These are phyloP conservation scores for Limnephilus marmoratus DNA, from an alignment of 2,888 invertebrate species.

Conservation along the genomic window DNA sequence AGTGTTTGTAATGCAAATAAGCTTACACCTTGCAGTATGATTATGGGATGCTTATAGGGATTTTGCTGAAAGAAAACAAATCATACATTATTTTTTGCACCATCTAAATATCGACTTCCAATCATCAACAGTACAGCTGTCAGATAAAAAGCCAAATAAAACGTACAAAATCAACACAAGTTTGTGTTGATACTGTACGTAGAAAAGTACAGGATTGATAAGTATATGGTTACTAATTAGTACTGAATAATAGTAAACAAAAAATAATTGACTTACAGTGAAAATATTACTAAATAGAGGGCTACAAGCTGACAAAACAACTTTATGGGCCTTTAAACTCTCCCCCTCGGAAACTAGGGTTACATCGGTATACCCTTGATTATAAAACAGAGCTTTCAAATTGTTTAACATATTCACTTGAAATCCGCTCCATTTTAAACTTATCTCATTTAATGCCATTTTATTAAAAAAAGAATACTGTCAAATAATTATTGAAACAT, in stretches of 20 bases:
- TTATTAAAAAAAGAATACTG: slow-evolving; percentile 10
- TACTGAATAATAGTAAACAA: background rate
- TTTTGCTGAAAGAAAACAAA: slow-evolving; percentile 77
- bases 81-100: background rate
- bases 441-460: slow-evolving; percentile 77
- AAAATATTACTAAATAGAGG: slow-evolving; percentile 82
- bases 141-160: background rate
- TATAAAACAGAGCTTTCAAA: slow-evolving; percentile 81
- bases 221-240: background rate
- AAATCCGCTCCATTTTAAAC: slow-evolving; percentile 84
- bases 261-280: slow-evolving; percentile 73
- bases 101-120: background rate
- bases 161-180: background rate
- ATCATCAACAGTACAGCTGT: background rate
- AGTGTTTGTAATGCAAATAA: slow-evolving; percentile 81
- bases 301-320: slow-evolving; percentile 83
- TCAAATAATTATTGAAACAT: background rate
- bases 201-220: background rate
- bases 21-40: slow-evolving; percentile 85
- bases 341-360: slow-evolving; percentile 82
- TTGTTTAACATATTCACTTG: slow-evolving; percentile 81
- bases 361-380: slow-evolving; percentile 82
- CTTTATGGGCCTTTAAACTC: slow-evolving; percentile 82
- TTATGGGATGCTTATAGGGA: slow-evolving; percentile 85
- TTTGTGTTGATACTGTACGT: background rate